Evolutionary conservation across 2,113 vertebrate genomes (phyloP).

Genomic region (Alces alces): DNA sequence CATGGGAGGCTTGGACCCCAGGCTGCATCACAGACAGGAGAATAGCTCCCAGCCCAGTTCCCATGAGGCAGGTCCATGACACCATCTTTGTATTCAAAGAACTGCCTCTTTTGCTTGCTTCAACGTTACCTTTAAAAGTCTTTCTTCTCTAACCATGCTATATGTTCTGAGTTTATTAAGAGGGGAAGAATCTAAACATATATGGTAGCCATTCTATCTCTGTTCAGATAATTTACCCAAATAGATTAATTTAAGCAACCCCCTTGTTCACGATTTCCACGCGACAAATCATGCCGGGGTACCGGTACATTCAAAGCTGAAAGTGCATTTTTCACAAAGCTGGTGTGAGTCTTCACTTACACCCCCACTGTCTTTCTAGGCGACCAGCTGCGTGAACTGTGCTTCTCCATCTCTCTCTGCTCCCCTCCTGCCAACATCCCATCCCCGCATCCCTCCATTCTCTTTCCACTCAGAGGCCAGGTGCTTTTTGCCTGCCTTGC

Average conservation of each 20-base stretch:
- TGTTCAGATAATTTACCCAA: not conserved
- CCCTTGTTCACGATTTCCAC: not conserved
- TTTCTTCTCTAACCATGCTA: not conserved
- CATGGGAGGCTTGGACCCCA: rapidly evolving
- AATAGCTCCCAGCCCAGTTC: not conserved
- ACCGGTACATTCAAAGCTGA: not conserved
- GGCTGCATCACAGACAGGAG: not conserved
- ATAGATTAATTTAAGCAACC: not conserved
- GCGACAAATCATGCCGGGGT: not conserved
- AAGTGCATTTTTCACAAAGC: not conserved
- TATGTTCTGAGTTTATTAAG: not conserved
- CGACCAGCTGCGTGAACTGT: not conserved
- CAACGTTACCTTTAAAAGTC: not conserved
- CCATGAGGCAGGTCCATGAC: rapidly evolving
- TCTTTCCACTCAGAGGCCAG: not conserved
- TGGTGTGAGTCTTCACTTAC: not conserved
- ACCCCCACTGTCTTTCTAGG: not conserved
- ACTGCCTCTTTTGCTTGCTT: not conserved
- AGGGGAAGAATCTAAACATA: not conserved
- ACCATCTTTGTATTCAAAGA: not conserved
- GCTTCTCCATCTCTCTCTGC: not conserved
- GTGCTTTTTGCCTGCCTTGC: not conserved
- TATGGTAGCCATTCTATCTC: not conserved
- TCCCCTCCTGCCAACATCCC: not conserved
- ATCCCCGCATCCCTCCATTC: not conserved